Evolutionary conservation across 1,140 invertebrate species (phyloP), one percentile per base, ranked within the genome.

Genomic region (Bombus affinis): DNA sequence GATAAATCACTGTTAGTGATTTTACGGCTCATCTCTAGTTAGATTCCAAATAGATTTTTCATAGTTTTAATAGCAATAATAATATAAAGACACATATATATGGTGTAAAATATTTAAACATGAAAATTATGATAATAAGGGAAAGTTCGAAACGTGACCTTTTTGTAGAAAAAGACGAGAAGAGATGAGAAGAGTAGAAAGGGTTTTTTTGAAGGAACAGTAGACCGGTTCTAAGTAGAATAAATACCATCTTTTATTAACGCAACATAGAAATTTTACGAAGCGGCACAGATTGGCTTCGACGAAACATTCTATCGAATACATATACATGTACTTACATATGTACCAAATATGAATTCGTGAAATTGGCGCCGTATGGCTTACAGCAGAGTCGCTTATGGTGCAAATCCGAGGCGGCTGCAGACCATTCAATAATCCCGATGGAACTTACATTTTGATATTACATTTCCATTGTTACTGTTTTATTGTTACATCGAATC

Each of bases 321-420:
- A 22, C 18, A 22, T 53, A 8, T 6, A 53, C 22, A 53, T 22
- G 32, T 37, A 4, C 18, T 68, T 53, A 53, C 47, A 68, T 68
- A 35, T 22, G 18, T 68, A 37, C 3, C 66, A 25, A 68, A 68
- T 37, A 37, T 68, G 66, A 35, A 37, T 68, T 37, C 35, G 66
- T 35, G 35, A 37, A 68, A 68, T 68, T 68, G 66, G 66, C 35
- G 66, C 66, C 66, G 66, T 68, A 68, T 68, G 66, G 66, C 35
- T 68, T 68, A 68, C 35, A 37, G 35, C 22, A 37, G 66, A 68
- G 32, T 68, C 66, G 66, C 66, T 68, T 68, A 68, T 68, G 66
- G 66, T 68, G 66, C 66, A 68, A 68, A 68, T 68, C 66, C 35
- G 66, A 32, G 65, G 13, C n/a, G 66, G 32, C 66, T 68, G 66